Evolutionary conservation across 2,113 vertebrate genomes (phyloP).

Genomic region (Cyprinus carpio): DNA sequence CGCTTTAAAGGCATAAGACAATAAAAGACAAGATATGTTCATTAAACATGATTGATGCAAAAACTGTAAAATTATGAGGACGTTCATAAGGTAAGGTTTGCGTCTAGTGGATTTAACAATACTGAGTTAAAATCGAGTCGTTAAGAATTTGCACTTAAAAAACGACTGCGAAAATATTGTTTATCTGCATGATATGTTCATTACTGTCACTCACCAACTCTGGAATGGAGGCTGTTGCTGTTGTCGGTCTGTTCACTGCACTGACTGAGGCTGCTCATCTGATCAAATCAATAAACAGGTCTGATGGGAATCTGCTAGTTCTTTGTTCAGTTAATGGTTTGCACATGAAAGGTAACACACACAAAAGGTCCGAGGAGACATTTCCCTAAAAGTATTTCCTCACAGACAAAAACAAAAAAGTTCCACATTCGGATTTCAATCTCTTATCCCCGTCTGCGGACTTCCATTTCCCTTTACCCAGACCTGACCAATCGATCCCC

Average conservation of each 20-base stretch:
- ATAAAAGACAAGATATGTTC: neutral
- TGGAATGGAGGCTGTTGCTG: slow-evolving; percentile 34
- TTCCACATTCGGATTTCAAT: slow-evolving; percentile 5
- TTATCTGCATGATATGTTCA: neutral
- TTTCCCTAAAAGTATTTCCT: neutral
- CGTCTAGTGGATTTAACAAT: neutral
- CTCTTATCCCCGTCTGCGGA: slow-evolving; percentile 68
- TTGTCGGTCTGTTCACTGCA: slow-evolving; percentile 33
- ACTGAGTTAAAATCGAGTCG: neutral
- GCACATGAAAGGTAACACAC: neutral
- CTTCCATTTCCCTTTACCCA: slow-evolving; percentile 72
- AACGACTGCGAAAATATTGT: neutral
- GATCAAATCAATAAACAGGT: slow-evolving; percentile 14
- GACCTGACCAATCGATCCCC: slow-evolving; percentile 73
- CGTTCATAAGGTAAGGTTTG: neutral
- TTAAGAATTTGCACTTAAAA: neutral
- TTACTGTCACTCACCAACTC: slow-evolving; percentile 31
- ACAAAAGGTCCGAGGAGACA: neutral
- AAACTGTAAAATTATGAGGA: neutral
- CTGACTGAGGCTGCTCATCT: slow-evolving; percentile 38
- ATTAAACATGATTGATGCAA: neutral
- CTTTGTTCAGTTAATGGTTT: neutral
- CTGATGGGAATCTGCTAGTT: neutral
- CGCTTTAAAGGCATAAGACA: neutral
- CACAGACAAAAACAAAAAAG: slow-evolving; percentile 19